Evolutionary conservation across 2,113 vertebrate species (phyloP).

Genomic region (Ranitomeya variabilis): DNA sequence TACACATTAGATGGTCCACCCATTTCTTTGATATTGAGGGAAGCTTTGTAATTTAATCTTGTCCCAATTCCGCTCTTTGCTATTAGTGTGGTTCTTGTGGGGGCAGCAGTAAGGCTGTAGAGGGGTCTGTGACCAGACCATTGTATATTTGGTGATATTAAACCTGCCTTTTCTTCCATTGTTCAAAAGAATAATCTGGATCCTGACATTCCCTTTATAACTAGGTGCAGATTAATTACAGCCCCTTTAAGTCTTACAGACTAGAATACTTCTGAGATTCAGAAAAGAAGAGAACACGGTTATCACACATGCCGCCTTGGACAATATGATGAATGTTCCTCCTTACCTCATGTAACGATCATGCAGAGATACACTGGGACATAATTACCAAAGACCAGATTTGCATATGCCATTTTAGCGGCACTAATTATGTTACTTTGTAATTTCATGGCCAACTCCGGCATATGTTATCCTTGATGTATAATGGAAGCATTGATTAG

Average conservation of each 20-base stretch:
- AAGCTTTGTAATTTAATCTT: neutral
- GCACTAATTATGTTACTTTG: conserved; percentile 37
- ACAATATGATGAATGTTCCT: conserved; percentile 41
- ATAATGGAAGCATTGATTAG: neutral
- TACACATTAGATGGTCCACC: no score
- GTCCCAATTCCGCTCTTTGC: no score
- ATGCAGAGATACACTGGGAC: conserved; percentile 26
- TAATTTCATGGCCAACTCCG: conserved; percentile 17
- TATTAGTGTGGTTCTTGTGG: no score
- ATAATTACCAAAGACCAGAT: conserved; percentile 27
- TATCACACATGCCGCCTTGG: conserved; percentile 35
- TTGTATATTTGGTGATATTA: neutral
- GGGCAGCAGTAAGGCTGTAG: neutral
- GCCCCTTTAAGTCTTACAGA: neutral
- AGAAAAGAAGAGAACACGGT: neutral
- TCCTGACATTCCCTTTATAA: neutral
- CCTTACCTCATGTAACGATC: conserved; percentile 33
- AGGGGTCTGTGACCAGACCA: neutral
- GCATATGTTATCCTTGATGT: conserved; percentile 33
- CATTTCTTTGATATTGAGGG: no score
- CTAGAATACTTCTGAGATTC: neutral
- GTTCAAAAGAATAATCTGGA: neutral
- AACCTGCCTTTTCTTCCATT: neutral
- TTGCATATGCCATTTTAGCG: conserved; percentile 45
- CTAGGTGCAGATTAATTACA: neutral